These are phyloP conservation scores for Erythrocercus mccallii DNA, from an alignment of 2,113 vertebrate genomes.

Conservation along the genomic window DNA sequence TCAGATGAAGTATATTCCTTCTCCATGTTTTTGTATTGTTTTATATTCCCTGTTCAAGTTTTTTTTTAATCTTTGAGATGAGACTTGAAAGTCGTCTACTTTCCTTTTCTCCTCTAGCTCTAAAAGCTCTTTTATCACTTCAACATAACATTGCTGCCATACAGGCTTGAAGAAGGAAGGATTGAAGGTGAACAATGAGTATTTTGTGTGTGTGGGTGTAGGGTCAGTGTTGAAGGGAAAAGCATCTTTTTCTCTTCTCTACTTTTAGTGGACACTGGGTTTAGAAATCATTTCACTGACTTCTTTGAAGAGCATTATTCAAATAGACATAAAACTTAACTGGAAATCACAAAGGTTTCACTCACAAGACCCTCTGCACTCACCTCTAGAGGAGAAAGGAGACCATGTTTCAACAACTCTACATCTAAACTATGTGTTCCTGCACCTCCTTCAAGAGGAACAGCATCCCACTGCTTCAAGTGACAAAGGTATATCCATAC, in stretches of 20 bases:
- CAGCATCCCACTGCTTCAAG: background rate
- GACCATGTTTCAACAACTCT: background rate
- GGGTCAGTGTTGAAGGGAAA: background rate
- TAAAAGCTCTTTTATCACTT: background rate
- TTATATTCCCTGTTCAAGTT: background rate
- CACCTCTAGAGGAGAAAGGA: background rate
- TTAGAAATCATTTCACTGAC: background rate
- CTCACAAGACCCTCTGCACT: background rate
- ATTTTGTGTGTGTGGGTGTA: background rate
- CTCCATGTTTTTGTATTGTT: background rate
- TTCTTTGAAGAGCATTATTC: background rate
- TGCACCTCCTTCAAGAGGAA: background rate
- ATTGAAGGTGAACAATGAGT: background rate
- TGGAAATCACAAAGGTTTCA: background rate
- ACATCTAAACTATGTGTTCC: background rate
- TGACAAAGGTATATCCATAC: too few relatives aligned
- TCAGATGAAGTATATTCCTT: background rate
- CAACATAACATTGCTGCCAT: background rate
- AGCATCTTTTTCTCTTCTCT: background rate
- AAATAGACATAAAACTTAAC: background rate
- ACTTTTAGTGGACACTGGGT: background rate
- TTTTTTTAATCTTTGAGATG: background rate
- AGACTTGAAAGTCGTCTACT: background rate
- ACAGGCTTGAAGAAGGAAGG: background rate
- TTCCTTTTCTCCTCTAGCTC: background rate